Percentiles rank a stretch among this genome's conserved stretches.
Evolutionary conservation across 2,888 invertebrate species (phyloP).

Genomic region (Drosophila formosana): DNA sequence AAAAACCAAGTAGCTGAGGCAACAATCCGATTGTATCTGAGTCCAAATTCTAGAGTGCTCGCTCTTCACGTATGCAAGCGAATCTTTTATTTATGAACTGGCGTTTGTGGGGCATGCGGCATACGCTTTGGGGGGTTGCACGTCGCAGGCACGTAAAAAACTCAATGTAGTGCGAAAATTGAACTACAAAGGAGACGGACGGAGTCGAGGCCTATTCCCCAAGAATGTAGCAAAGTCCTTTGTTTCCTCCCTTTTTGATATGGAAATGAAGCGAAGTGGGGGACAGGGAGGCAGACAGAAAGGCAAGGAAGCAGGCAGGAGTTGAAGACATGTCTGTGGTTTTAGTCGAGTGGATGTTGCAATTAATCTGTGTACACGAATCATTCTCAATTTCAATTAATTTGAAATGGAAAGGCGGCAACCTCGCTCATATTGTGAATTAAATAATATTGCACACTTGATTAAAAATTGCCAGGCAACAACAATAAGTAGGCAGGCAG

Average conservation of each 20-base stretch:
- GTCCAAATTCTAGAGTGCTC: slow-evolving; percentile 2
- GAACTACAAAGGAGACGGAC: slow-evolving; percentile 21
- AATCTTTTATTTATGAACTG: slow-evolving; percentile 79
- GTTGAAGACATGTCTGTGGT: slow-evolving; percentile 6
- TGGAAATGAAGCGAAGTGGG: slow-evolving; percentile 38
- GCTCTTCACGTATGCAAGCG: slow-evolving; percentile 37
- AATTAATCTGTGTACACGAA: slow-evolving; percentile 2
- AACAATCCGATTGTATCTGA: slow-evolving; percentile 55
- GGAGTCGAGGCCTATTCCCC: slow-evolving; percentile 2
- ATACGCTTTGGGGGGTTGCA: slow-evolving; percentile 51
- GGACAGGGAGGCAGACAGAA: too few relatives aligned
- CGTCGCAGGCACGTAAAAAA: slow-evolving; percentile 48
- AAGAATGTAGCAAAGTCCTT: slow-evolving; percentile 18
- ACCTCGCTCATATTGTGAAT: slow-evolving; percentile 2
- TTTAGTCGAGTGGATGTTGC: background rate
- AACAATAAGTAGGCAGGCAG: slow-evolving; percentile 27
- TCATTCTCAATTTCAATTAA: background rate
- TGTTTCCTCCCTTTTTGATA: slow-evolving; percentile 46
- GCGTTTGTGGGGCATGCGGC: slow-evolving; percentile 17
- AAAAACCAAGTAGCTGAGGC: slow-evolving; percentile 56
- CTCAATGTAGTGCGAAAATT: slow-evolving; percentile 41
- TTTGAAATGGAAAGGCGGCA: background rate
- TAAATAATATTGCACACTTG: slow-evolving; percentile 26
- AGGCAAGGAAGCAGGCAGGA: background rate
- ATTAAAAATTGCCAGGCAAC: slow-evolving; percentile 59